Conservation (phyloP, 2,113 vertebrate species). For the Gymnarchus niloticus region DNA sequence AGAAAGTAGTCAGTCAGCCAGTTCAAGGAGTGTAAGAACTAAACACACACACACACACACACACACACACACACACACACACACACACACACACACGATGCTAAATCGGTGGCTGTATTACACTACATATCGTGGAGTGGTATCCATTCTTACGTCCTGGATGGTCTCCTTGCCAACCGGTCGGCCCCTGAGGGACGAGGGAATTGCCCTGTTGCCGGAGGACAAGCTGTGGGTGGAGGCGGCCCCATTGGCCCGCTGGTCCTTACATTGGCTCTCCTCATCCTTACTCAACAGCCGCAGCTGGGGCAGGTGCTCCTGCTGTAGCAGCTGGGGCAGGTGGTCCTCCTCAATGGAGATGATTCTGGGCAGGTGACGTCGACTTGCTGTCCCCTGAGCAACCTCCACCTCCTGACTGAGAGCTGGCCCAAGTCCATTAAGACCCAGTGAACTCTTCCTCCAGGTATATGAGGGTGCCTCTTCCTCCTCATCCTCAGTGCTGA, state of each 20-base stretch:
- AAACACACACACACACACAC: too few species aligned
- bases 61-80: too few species aligned
- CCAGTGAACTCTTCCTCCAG: conserved; percentile 50
- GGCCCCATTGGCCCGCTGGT: conserved; percentile 34
- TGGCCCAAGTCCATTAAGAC: conserved; percentile 47
- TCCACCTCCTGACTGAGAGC: background rate
- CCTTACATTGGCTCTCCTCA: conserved; percentile 47
- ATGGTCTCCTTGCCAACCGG: conserved; percentile 73
- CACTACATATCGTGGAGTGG: background rate
- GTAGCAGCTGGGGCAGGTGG: conserved; percentile 76
- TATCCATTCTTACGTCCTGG: conserved; percentile 47
- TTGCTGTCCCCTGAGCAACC: conserved; percentile 9
- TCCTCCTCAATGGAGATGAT: conserved; percentile 95
- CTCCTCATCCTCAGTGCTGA: conserved; percentile 61
- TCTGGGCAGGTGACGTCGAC: conserved; percentile 64
- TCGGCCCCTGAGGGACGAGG: conserved; percentile 60
- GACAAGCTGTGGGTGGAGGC: background rate
- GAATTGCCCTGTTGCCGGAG: conserved; percentile 28
- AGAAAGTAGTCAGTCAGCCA: background rate
- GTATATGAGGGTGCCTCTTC: conserved; percentile 48
- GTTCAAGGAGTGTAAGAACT: too few species aligned
- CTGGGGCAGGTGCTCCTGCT: conserved; percentile 48
- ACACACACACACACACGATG: background rate
- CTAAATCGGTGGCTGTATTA: background rate
- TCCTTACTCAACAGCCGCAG: conserved; percentile 66